Conservation (phyloP, 2,113 vertebrate species). For the Zingel zingel region DNA sequence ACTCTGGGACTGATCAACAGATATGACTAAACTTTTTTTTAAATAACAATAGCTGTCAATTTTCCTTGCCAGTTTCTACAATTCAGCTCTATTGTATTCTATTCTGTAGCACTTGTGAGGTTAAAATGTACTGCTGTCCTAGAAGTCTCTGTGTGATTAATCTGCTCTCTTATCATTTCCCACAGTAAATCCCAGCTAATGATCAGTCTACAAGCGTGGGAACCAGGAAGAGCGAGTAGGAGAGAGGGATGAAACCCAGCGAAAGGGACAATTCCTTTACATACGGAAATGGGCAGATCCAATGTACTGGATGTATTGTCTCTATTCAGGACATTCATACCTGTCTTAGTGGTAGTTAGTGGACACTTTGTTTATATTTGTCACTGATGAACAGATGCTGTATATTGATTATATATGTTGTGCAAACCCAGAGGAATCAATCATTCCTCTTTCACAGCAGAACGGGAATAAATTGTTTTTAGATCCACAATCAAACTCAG, state of each 20-base stretch:
- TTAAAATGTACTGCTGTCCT: slow-evolving; percentile 33
- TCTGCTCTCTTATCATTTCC: slow-evolving; percentile 56
- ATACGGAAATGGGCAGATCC: background rate
- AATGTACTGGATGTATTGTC: background rate
- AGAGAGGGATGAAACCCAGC: slow-evolving; percentile 5
- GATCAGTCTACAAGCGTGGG: slow-evolving; percentile 58
- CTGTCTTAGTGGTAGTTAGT: background rate
- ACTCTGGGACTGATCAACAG: background rate
- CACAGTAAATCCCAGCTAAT: slow-evolving; percentile 62
- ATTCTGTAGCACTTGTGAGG: slow-evolving; percentile 6
- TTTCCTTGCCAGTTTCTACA: background rate
- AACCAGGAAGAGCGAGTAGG: slow-evolving; percentile 39
- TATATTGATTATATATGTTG: background rate
- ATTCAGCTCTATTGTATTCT: slow-evolving; percentile 7
- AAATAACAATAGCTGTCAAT: background rate
- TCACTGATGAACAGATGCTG: background rate
- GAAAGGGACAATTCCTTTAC: background rate
- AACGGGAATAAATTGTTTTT: background rate
- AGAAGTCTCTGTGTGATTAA: slow-evolving; percentile 39
- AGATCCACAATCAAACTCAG: background rate
- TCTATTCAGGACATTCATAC: background rate
- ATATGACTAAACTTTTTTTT: background rate
- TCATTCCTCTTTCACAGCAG: background rate
- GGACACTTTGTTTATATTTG: background rate
- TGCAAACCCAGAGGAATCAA: background rate